phyloP scores from a whole-genome alignment of 1,140 invertebrate species.

The Drosophila repleta region DNA sequence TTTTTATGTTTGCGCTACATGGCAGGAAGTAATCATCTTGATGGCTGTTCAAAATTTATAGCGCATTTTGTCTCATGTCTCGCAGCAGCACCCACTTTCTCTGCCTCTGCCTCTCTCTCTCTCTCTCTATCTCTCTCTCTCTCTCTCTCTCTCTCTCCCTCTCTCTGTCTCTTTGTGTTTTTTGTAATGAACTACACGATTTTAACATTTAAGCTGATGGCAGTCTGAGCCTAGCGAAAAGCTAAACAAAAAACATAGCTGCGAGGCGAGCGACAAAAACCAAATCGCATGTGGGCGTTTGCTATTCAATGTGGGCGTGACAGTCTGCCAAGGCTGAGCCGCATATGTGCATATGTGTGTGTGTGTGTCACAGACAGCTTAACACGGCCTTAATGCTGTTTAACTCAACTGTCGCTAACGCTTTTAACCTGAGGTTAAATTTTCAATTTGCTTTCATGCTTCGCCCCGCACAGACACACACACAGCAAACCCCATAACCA shows the following conservation, averaged over 20 bases:
- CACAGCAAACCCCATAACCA: constrained; percentile 21
- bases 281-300: constrained; percentile 47
- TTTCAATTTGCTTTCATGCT: constrained; percentile 77
- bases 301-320: constrained; percentile 46
- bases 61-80: constrained; percentile 49
- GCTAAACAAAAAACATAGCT: constrained; percentile 55
- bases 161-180: constrained; percentile 13
- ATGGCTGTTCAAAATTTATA: constrained; percentile 81
- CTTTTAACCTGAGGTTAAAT: constrained; percentile 82
- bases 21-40: constrained; percentile 82
- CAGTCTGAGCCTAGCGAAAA: constrained; percentile 17
- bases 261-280: constrained; percentile 39
- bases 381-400: constrained; percentile 78
- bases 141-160: constrained; percentile 10
- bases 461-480: constrained; percentile 47
- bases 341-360: constrained; percentile 9
- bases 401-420: constrained; percentile 81
- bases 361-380: constrained; percentile 72
- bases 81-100: constrained; percentile 10
- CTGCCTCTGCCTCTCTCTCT: constrained; percentile 7
- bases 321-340: constrained; percentile 40
- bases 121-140: constrained; percentile 4
- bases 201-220: constrained; percentile 72
- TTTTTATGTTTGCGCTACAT: constrained; percentile 76
- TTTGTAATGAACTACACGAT: constrained; percentile 78